Conservation (phyloP, 2,113 vertebrate species). For the Planiliza haematocheilus region DNA sequence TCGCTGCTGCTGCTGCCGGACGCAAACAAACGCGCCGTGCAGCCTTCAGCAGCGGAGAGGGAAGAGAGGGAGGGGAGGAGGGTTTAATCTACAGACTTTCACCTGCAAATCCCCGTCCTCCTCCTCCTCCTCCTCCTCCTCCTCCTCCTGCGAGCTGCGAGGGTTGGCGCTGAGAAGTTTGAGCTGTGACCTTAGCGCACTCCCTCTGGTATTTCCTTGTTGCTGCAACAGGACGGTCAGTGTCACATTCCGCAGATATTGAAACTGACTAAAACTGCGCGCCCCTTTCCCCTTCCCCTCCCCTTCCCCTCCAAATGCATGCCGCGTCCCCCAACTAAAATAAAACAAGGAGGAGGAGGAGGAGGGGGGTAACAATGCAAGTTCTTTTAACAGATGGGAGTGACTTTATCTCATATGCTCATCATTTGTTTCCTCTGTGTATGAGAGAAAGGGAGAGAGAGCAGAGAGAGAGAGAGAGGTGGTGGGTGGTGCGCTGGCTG, state of each 20-base stretch:
- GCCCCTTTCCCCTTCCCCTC: too few species aligned
- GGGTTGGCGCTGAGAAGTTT: too few species aligned
- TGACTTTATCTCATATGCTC: conserved; percentile 67
- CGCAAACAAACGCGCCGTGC: not conserved
- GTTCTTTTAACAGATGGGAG: conserved; percentile 14
- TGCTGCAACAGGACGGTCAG: conserved; percentile 7
- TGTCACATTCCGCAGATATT: conserved; percentile 24
- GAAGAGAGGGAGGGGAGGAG: too few species aligned
- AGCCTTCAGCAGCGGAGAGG: too few species aligned
- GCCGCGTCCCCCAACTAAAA: too few species aligned
- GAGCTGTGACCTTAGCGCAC: conserved; percentile 49
- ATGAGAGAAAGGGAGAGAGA: too few species aligned
- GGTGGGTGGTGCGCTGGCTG: conserved; percentile 80
- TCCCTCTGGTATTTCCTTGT: conserved; percentile 60
- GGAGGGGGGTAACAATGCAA: not conserved
- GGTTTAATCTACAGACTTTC: not conserved
- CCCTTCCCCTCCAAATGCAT: too few species aligned
- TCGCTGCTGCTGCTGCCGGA: not conserved
- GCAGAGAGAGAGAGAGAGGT: conserved; percentile 53
- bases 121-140: too few species aligned
- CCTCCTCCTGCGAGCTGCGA: too few species aligned
- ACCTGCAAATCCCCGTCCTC: not conserved
- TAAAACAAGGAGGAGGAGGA: not conserved
- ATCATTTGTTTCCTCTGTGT: conserved; percentile 59
- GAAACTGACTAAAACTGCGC: not conserved